Conservation (phyloP, 2,888 invertebrate species). For the Hydropsyche betteni region DNA sequence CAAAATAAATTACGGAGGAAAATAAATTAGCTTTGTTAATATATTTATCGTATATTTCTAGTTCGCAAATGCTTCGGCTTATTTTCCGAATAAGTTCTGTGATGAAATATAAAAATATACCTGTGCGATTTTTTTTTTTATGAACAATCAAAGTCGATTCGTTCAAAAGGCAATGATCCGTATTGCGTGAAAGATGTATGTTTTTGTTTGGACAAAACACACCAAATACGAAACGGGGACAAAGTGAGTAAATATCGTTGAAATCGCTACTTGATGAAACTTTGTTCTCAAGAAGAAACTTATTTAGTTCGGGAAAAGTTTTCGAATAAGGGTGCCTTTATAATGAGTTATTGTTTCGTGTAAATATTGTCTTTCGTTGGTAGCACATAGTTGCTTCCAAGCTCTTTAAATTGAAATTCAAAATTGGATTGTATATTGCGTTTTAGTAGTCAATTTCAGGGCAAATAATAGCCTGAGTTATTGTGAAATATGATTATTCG, state of each 20-base stretch:
- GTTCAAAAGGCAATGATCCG: too few relatives aligned
- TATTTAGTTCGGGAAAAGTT: conserved; percentile 32
- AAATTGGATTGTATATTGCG: not conserved
- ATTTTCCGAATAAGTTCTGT: too few relatives aligned
- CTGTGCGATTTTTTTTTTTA: too few relatives aligned
- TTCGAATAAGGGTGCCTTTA: conserved; percentile 35
- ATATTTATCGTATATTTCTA: not conserved
- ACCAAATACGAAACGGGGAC: not conserved
- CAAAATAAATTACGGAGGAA: conserved; percentile 18
- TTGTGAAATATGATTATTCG: too few relatives aligned
- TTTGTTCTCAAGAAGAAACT: conserved; percentile 4
- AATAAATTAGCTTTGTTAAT: conserved; percentile 28
- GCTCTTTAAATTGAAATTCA: conserved; percentile 6
- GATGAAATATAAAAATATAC: too few relatives aligned
- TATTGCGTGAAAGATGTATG: too few relatives aligned
- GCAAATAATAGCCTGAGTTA: too few relatives aligned
- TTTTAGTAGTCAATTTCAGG: too few relatives aligned
- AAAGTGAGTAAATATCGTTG: conserved; percentile 27
- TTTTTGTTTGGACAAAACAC: too few relatives aligned
- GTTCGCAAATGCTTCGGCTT: too few relatives aligned
- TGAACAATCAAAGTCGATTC: too few relatives aligned
- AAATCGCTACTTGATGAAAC: conserved; percentile 24
- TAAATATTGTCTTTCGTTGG: conserved; percentile 30
- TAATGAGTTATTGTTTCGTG: conserved; percentile 39
- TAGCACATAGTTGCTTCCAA: not conserved